Evolutionary conservation across 2,797 vertebrate genomes (phyloP), one percentile per base, ranked within the genome.

Genomic region (Anableps anableps): DNA sequence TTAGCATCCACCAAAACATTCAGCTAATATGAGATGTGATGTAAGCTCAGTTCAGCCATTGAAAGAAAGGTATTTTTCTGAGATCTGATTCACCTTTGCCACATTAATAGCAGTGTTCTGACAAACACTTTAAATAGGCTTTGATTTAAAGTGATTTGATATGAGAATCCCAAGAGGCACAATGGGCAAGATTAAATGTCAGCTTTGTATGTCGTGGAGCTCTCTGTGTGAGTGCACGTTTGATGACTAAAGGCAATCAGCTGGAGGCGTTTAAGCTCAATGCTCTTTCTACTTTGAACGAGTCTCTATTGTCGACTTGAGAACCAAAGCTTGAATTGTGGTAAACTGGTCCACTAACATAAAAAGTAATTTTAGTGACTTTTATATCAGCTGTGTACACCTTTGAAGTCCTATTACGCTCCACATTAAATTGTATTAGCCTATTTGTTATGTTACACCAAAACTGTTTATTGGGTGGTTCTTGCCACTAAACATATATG

Each of bases 181-280:
- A 36, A 38, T 38, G 34, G 48, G 34, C 31, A 16, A 38, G 36
- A 53, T 51, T 38, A 36, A 74, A 38, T 38, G 36, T 26, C 2
- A 26, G 31, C 48, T 53, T 7, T 74, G 50, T 38, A 26, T 53
- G 72, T 26, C 34, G 5, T 74, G 36, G 72, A 17, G 48, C 72
- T 51, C 72, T 51, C 21, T 53, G 72, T 36, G 66, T n/a, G 66
- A n/a, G 38, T 43, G 10, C 38, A 26, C 21, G 36, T 70, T 70
- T n/a, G 66, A 70, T 38, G 34, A 74, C 72, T 53, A 53, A 53
- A 74, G 48, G 50, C 48, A 74, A 51, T 13, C 34, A 38, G 50
- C 21, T 38, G 21, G 34, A 53, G 50, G 50, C 72, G 13, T 36
- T 70, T 5, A n/a, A 43, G 38, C 38, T 70, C 41, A 45, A 70